These are phyloP conservation scores for Nannospalax galili DNA, from an alignment of 2,113 vertebrate genomes.

Conservation along the genomic window DNA sequence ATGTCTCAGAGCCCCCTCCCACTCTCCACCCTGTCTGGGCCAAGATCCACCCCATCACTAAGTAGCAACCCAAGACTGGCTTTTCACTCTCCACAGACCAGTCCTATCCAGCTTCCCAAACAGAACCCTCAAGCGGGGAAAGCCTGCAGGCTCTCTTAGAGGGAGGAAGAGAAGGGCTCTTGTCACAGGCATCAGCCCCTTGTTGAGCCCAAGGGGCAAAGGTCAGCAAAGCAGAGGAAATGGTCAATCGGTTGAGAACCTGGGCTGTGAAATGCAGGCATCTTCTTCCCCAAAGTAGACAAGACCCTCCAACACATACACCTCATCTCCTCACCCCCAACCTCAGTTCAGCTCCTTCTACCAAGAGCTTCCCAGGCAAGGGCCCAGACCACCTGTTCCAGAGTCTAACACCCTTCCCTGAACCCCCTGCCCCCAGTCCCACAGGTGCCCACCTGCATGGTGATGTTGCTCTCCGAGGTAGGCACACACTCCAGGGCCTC, in stretches of 20 bases:
- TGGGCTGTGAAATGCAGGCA: background rate
- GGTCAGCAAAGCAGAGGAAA: background rate
- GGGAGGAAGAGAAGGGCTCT: background rate
- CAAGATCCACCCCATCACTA: background rate
- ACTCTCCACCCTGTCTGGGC: constrained; percentile 28
- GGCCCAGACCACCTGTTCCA: background rate
- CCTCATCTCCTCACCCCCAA: background rate
- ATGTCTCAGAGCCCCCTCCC: background rate
- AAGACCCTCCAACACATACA: background rate
- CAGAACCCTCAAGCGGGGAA: background rate
- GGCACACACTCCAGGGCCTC: constrained; percentile 95
- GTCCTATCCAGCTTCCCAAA: background rate
- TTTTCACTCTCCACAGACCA: background rate
- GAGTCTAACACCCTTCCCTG: background rate
- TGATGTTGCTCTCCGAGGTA: constrained; percentile 91
- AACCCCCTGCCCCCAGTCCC: background rate
- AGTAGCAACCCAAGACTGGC: background rate
- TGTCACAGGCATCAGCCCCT: background rate
- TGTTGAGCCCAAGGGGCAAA: background rate
- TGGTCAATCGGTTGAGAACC: background rate
- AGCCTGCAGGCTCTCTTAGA: background rate
- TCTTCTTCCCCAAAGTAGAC: constrained; percentile 23
- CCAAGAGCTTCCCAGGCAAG: background rate
- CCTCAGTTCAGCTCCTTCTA: background rate
- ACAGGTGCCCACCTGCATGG: constrained; percentile 93